Base-by-base conservation (phyloP, 2,797 vertebrate genomes). In the Mico argentatus region DNA sequence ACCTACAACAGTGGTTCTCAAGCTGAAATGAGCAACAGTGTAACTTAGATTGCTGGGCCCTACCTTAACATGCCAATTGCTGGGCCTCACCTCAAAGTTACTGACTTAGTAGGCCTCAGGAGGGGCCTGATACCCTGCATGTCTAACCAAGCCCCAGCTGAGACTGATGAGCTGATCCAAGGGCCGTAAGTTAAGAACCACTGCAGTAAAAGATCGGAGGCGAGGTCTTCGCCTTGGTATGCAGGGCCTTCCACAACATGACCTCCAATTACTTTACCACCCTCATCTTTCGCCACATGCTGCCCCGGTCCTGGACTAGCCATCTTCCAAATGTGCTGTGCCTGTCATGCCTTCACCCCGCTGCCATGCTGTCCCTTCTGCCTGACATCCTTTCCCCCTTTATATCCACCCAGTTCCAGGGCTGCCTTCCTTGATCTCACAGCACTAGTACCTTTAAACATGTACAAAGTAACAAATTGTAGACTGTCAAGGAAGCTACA, bases 301-400 rank as follows among this genome's bases (percentile, higher is more conserved):
- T 14, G 46, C 39, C 30, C 33, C 19, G 2, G 11, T 5, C 76
- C 91, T 12, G 5, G 46, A 4, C 8, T 3, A 13, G 9, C 8
- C 48, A 2, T 9, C 8, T 4, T 1, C 88, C 57, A 13, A 19
- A 79, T 17, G 20, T 0, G 11, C 7, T 55, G 1, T 1, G 2
- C 19, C 19, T 20, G 5, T 26, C 79, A 7, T 1, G 1, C 26
- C 57, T 70, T 67, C 59, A 26, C 13, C 1, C 85, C 20, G 1
- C 1, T 0, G 39, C 55, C 22, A 41, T 0, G 48, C 67, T 44
- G 15, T 7, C 24, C n/a, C 30, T 19, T 5, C 70, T 41, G 10
- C 36, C 3, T 1, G 67, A 52, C 27, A 80, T 4, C 52, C 41
- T 70, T 52, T 24, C n/a, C 64, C 46, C 36, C 6, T 59, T 41